These are phyloP conservation scores for Dasypus novemcinctus DNA, from an alignment of 2,113 vertebrate species.

Conservation along the genomic window DNA sequence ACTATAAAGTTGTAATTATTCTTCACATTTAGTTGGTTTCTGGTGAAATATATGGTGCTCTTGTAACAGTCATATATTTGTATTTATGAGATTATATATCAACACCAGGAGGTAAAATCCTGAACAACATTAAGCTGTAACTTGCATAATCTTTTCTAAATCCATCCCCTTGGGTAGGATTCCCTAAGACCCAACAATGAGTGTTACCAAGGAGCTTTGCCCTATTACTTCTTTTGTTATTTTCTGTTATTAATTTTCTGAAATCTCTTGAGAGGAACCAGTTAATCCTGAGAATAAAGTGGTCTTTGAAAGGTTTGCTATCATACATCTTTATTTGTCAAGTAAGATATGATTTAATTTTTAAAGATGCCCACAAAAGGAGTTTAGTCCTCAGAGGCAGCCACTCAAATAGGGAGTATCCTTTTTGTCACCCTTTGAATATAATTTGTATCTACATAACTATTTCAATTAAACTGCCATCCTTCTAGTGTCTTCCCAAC, in stretches of 20 bases:
- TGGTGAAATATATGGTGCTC: slow-evolving; percentile 26
- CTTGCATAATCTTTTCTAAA: background rate
- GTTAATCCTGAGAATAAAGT: background rate
- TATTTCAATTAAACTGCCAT: background rate
- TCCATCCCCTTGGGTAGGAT: background rate
- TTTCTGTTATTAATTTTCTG: background rate
- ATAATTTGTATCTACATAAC: background rate
- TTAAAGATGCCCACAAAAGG: background rate
- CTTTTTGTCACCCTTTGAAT: background rate
- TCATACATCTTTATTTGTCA: background rate
- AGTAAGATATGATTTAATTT: background rate
- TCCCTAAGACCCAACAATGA: background rate
- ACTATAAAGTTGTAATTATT: background rate
- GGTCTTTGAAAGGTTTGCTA: background rate
- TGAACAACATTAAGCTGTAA: background rate
- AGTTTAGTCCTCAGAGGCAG: accelerated
- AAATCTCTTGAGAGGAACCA: background rate
- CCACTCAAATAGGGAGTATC: background rate
- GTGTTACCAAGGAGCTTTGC: background rate
- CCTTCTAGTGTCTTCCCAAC: background rate
- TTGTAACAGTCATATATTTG: background rate
- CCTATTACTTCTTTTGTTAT: too few species aligned
- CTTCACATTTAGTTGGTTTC: background rate
- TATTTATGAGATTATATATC: background rate
- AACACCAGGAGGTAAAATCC: background rate